A percentile compares a stretch with the other conserved stretches of the same genome.
Conservation (phyloP, 1,140 invertebrate genomes). For the Brachionus plicatilis region DNA sequence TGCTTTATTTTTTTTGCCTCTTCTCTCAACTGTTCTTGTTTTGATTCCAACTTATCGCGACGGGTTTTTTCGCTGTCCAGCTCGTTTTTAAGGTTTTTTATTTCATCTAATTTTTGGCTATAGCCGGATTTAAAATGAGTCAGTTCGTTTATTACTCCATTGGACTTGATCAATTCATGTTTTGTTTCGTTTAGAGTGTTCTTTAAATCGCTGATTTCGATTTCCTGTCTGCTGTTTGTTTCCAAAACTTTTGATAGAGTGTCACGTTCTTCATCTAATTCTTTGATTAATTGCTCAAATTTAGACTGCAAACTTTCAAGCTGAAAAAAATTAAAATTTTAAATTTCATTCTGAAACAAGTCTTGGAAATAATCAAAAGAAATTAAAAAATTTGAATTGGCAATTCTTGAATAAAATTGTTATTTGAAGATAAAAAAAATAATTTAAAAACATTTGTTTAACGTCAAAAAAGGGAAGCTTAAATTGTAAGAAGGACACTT, state of each 20-base stretch:
- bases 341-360: background rate
- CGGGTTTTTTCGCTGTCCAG: constrained; percentile 2
- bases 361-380: too few species aligned
- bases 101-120: background rate
- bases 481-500: too few species aligned
- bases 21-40: background rate
- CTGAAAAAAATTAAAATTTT: background rate
- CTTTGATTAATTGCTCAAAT: constrained; percentile 5
- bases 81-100: constrained; percentile 15
- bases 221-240: constrained; percentile 4
- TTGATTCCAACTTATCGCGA: background rate
- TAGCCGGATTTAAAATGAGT: constrained; percentile 10
- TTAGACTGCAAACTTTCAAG: constrained; percentile 1
- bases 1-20: constrained; percentile 20
- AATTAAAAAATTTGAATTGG: too few species aligned
- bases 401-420: too few species aligned
- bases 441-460: too few species aligned
- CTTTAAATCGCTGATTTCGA: background rate
- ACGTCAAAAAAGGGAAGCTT: too few species aligned
- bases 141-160: background rate
- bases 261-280: background rate
- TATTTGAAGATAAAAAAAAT: too few species aligned
- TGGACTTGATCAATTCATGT: background rate
- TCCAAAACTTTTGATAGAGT: constrained; percentile 15
- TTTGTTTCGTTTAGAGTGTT: background rate